Base-by-base conservation (phyloP, 2,888 invertebrate species). In the Agonopterix alstromeriana region DNA sequence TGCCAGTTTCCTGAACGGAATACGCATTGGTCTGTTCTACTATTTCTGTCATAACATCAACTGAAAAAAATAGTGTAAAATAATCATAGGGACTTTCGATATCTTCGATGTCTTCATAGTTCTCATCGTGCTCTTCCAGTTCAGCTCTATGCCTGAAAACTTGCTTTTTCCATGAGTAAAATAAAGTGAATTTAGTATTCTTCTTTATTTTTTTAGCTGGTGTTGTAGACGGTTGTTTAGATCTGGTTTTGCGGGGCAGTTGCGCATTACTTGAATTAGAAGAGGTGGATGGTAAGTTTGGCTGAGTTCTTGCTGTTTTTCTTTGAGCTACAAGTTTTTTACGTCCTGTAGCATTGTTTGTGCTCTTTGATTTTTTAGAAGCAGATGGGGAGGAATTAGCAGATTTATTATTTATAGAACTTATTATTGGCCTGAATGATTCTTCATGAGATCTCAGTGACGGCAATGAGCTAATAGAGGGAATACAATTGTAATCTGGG, bases 11-110 rank as follows among this genome's bases (percentile, higher is more conserved):
- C 52, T 61, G 52, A 14, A 53, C 46, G 8, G 53, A 52, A 41
- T 60, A 61, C 14, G 53, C 35, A 49, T 63, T 59, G 43, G 59
- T 52, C 8, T 55, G 43, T 27, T 49, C 36, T 8, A 43, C 27
- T 9, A 49, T 51, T 38, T 49, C 36, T 9, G 14, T 12, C 10
- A 50, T 4, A n/a, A 53, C 36, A 40, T 50, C 50, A 10, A 9
- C 36, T 27, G 50, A 47, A 48, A n/a, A 53, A 14, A 49, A 47
- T n/a, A 9, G 41, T 9, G 43, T 44, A 35, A 53, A 52, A 14
- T 47, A 49, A 35, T 47, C 47, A 10, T 14, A 35, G 8, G 47
- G 42, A 35, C 14, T 43, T n/a, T 43, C 43, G 35, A 35, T 43
- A 11, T 35, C 43, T 10, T n/a, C 14, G 7, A 43, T 10, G 14